Conservation (phyloP, 2,113 vertebrate species). For the Ariopsis seemanni region DNA sequence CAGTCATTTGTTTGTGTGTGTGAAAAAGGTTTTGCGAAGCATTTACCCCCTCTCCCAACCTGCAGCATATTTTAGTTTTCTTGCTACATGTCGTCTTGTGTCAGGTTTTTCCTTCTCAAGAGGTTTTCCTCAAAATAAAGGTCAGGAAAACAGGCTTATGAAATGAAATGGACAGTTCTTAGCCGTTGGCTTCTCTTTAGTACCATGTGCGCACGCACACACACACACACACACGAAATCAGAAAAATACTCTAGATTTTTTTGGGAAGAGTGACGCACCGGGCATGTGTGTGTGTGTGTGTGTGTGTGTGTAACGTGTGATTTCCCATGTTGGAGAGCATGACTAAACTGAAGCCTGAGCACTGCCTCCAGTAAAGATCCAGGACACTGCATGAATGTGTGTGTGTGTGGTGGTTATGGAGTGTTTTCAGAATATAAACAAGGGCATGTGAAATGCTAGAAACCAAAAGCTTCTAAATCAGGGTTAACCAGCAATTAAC, state of each 20-base stretch:
- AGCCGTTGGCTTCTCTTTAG: conserved; percentile 75
- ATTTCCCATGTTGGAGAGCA: conserved; percentile 62
- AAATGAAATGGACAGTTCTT: conserved; percentile 76
- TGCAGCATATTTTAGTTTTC: conserved; percentile 73
- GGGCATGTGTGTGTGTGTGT: conserved; percentile 3
- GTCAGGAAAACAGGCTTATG: conserved; percentile 71
- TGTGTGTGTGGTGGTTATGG: not conserved
- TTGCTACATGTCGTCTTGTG: conserved; percentile 76
- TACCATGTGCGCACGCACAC: conserved; percentile 57
- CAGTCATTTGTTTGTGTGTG: not conserved
- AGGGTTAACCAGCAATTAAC: not conserved
- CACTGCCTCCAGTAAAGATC: conserved; percentile 30
- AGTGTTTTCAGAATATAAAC: not conserved
- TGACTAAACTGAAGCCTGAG: conserved; percentile 44
- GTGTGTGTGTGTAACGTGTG: not conserved
- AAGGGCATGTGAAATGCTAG: not conserved
- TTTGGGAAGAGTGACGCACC: conserved; percentile 72
- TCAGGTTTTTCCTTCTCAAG: conserved; percentile 72
- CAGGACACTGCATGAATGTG: not conserved
- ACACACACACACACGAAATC: conserved; percentile 58
- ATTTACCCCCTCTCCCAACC: conserved; percentile 56
- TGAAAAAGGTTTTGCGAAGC: conserved; percentile 25
- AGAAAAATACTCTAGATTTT: conserved; percentile 75
- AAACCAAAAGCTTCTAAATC: not conserved
- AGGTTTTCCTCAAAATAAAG: conserved; percentile 76